These are phyloP conservation scores for Perca schrenkii DNA, from an alignment of 2,113 vertebrate genomes.

Conservation along the genomic window DNA sequence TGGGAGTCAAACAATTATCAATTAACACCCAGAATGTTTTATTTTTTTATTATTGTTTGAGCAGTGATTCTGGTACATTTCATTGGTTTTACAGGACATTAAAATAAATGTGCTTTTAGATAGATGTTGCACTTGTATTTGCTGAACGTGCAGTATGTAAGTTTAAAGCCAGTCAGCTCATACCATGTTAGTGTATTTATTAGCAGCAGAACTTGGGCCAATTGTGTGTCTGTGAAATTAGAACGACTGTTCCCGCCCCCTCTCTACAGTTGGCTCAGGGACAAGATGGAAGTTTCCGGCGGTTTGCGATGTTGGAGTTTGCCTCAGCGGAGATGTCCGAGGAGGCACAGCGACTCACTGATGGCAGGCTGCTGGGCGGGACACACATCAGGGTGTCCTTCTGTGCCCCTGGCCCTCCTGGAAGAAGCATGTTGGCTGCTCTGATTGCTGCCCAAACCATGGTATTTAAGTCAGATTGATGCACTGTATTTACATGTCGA, in stretches of 20 bases:
- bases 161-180: neutral
- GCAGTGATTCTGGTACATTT: neutral
- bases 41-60: neutral
- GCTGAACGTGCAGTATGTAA: neutral
- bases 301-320: conserved; percentile 92
- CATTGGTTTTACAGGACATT: neutral
- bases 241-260: neutral
- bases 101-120: neutral
- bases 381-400: conserved; percentile 90
- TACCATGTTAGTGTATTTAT: neutral
- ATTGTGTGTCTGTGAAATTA: neutral
- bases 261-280: conserved; percentile 89
- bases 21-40: neutral
- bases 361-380: conserved; percentile 85
- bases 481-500: accelerated
- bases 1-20: neutral
- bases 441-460: conserved; percentile 94
- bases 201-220: too few relatives aligned
- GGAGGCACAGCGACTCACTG: conserved; percentile 83
- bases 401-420: conserved; percentile 93
- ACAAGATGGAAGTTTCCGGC: conserved; percentile 91
- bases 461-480: conserved; percentile 72
- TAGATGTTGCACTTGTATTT: neutral
- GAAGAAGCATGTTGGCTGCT: conserved; percentile 93
- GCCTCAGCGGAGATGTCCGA: conserved; percentile 88